Evolutionary conservation across 2,113 vertebrate genomes (phyloP), one percentile per base, ranked within the genome.

Genomic region (Paedocypris sp.): DNA sequence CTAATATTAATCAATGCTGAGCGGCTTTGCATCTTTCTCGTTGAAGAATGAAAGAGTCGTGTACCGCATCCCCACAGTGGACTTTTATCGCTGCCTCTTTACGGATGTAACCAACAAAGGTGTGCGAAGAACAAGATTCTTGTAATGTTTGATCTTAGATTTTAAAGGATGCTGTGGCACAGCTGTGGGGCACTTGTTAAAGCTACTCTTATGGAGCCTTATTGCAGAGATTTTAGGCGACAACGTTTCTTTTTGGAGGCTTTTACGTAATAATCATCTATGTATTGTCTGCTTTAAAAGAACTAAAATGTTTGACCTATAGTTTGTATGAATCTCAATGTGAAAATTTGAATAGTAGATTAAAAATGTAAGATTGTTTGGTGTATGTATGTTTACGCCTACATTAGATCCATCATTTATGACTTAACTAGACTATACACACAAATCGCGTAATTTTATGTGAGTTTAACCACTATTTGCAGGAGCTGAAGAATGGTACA

Each of bases 1-100:
- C 47, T 35, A 43, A 57, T 31, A 39, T 43, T 31, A 57, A 57
- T 57, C 39, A 57, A 22, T 43, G 53, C 53, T 31, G 12, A 57
- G 43, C 2, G 36, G 23, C 36, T 23, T 23, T 10, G 20, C 2
- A 9, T 4, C 1, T 4, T 1, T 53, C 45, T 32, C 13, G 4
- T 11, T 6, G 13, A 33, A 11, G n/a, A 49, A 52, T 33, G 32
- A 32, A 57, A 43, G 53, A 11, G 0, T 12, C 9, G 6, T 6
- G 15, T 25, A 56, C 15, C 23, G 8, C 3, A 19, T 13, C 5
- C 1, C 35, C 35, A 28, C 38, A 57, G 26, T 19, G 36, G 26
- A 58, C 10, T 58, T 11, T 58, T 58, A 10, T 2, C 3, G 13
- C 39, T 15, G 33, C 38, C 39, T 26, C 54, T 31, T 43, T 25